These are phyloP conservation scores for Tapera naevia DNA, from an alignment of 2,797 vertebrate genomes.

Conservation along the genomic window DNA sequence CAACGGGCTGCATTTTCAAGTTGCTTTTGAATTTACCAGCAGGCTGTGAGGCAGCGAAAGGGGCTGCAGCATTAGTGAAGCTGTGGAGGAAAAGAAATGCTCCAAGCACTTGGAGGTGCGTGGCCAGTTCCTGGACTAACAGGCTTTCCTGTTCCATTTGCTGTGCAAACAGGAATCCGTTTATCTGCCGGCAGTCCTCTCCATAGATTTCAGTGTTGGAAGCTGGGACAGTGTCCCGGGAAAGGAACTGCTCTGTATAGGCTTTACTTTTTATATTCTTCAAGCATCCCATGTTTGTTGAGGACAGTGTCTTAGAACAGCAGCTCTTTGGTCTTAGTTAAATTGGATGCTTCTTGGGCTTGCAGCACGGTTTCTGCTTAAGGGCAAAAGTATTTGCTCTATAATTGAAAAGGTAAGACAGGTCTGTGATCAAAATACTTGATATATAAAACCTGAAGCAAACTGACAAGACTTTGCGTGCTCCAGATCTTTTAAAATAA, in stretches of 20 bases:
- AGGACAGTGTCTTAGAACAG: not conserved
- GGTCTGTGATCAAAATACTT: not conserved
- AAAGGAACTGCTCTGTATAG: not conserved
- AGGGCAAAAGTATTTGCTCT: not conserved
- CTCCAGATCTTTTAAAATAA: not conserved
- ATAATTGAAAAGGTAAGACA: not conserved
- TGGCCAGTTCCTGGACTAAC: not conserved
- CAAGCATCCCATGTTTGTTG: not conserved
- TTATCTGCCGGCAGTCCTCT: not conserved
- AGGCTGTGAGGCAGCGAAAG: not conserved
- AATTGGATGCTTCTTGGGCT: not conserved
- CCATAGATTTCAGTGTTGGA: not conserved
- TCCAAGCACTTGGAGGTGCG: not conserved
- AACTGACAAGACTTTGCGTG: not conserved
- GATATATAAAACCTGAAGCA: not conserved
- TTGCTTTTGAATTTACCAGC: not conserved
- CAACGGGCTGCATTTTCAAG: rapidly evolving
- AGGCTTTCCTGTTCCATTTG: not conserved
- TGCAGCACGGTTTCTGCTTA: not conserved
- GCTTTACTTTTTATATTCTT: not conserved
- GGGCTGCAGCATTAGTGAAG: not conserved
- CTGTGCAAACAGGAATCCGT: not conserved
- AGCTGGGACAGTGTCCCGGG: not conserved
- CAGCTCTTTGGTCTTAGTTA: not conserved
- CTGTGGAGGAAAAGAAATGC: not conserved